Evolutionary conservation across 2,113 vertebrate species (phyloP).

Genomic region (Polypterus senegalus): DNA sequence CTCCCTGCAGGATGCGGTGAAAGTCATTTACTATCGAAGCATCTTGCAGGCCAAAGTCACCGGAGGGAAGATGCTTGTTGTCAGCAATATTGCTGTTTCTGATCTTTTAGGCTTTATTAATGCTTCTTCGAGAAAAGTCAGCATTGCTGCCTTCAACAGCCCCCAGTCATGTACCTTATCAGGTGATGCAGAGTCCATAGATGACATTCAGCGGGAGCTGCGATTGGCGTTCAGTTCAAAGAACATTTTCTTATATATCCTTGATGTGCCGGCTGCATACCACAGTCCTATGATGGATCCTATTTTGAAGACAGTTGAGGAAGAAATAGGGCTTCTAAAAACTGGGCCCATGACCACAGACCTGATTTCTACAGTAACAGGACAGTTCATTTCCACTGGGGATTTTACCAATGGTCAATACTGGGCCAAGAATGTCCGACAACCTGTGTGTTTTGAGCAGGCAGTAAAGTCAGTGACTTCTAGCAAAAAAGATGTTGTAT

Average conservation of each 20-base stretch:
- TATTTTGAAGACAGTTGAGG: slow-evolving; percentile 46
- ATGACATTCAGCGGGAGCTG: slow-evolving; percentile 38
- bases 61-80: slow-evolving; percentile 62
- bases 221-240: slow-evolving; percentile 30
- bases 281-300: slow-evolving; percentile 71
- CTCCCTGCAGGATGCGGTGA: slow-evolving; percentile 66
- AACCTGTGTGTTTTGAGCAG: slow-evolving; percentile 61
- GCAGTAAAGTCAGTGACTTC: slow-evolving; percentile 37
- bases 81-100: slow-evolving; percentile 53
- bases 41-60: slow-evolving; percentile 51
- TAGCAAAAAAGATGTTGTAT: slow-evolving; percentile 42
- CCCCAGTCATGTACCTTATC: slow-evolving; percentile 68
- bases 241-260: slow-evolving; percentile 52
- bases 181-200: slow-evolving; percentile 47
- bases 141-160: slow-evolving; percentile 69
- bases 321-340: slow-evolving; percentile 34
- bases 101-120: slow-evolving; percentile 40
- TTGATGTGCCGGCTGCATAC: slow-evolving; percentile 59
- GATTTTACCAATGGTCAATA: slow-evolving; percentile 58
- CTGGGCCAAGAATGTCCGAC: slow-evolving; percentile 63
- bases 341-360: slow-evolving; percentile 34
- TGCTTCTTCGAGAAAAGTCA: slow-evolving; percentile 41
- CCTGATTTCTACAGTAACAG: slow-evolving; percentile 65
- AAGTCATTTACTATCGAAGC: slow-evolving; percentile 60
- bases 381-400: slow-evolving; percentile 28